These are phyloP conservation scores for Eristalis tenax DNA, from an alignment of 2,888 invertebrate genomes.

Conservation along the genomic window DNA sequence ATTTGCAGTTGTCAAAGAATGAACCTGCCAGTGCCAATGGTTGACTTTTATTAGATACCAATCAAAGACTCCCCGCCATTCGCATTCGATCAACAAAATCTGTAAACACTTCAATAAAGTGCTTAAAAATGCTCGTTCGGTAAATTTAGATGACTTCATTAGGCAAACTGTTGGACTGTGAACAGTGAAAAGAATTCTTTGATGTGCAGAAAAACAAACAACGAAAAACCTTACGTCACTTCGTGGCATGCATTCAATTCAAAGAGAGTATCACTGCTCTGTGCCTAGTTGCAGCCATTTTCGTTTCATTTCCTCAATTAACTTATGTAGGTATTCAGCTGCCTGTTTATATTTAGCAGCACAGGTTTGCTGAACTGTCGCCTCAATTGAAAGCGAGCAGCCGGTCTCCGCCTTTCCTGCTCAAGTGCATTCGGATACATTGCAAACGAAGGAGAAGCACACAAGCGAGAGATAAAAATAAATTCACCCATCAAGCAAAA, in stretches of 20 bases:
- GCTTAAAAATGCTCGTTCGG: too few species aligned
- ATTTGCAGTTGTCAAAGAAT: too few species aligned
- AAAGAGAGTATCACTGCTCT: background rate
- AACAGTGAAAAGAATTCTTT: too few species aligned
- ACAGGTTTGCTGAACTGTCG: slow-evolving; percentile 54
- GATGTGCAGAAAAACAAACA: background rate
- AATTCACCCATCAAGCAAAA: slow-evolving; percentile 27
- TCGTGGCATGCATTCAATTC: background rate
- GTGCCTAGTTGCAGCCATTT: slow-evolving; percentile 16
- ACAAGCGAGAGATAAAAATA: slow-evolving; percentile 53
- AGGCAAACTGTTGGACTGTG: too few species aligned
- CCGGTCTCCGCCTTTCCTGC: background rate
- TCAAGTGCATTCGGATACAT: slow-evolving; percentile 39
- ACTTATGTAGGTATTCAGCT: slow-evolving; percentile 18
- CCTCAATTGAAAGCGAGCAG: slow-evolving; percentile 27
- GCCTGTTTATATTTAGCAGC: slow-evolving; percentile 63
- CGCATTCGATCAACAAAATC: too few species aligned
- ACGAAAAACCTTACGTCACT: slow-evolving; percentile 1
- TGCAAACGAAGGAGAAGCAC: background rate
- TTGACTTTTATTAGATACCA: too few species aligned
- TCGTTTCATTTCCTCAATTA: background rate
- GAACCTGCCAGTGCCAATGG: too few species aligned
- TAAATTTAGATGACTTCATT: too few species aligned
- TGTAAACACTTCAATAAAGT: too few species aligned
- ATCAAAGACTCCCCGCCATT: too few species aligned